Conservation (phyloP, 1,140 invertebrate species). For the Samia ricini region DNA sequence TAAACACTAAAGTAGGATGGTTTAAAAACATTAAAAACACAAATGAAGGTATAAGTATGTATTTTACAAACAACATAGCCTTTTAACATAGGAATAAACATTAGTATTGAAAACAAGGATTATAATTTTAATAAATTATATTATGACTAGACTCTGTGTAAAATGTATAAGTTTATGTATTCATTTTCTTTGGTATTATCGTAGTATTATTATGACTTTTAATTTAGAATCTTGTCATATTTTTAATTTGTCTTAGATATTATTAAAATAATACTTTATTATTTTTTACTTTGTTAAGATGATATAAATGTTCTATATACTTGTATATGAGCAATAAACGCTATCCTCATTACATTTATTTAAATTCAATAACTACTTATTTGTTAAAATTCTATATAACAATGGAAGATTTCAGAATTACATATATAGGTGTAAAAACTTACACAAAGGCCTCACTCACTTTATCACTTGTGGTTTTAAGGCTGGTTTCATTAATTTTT, state of each 20-base stretch:
- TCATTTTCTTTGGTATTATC: too few relatives aligned
- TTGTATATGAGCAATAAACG: background rate
- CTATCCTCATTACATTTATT: background rate
- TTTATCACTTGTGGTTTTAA: constrained; percentile 43
- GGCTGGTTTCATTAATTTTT: background rate
- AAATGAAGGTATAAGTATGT: background rate
- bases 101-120: background rate
- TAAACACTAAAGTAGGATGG: background rate
- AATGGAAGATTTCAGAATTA: constrained; percentile 50
- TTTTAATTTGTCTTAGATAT: background rate
- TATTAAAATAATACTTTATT: background rate
- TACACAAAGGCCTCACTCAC: constrained; percentile 59
- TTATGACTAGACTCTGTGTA: background rate
- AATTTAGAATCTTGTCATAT: background rate
- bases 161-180: background rate
- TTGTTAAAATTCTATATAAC: constrained; percentile 31
- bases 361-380: constrained; percentile 3
- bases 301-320: background rate
- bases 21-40: background rate
- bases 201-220: too few relatives aligned
- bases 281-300: background rate
- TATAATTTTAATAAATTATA: background rate
- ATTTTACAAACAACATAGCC: constrained; percentile 1
- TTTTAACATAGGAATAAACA: background rate
- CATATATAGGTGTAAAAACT: constrained; percentile 31